phyloP scores from a whole-genome alignment of 2,888 invertebrate genomes.

The Eudemis profundana region DNA sequence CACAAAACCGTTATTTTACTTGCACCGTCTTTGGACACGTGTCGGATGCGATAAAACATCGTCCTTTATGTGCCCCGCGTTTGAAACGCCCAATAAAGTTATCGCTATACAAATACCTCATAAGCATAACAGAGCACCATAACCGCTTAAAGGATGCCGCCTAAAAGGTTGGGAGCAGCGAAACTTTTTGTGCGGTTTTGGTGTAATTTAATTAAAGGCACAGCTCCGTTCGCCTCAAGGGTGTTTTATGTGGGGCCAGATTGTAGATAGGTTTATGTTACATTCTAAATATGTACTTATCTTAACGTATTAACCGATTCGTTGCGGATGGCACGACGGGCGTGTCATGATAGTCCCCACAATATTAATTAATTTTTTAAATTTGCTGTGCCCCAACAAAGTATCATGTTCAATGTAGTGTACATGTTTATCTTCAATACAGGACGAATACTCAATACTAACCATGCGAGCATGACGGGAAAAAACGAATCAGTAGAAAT shows the following conservation, averaged over 20 bases:
- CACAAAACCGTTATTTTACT: too few species aligned
- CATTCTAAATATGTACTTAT: too few species aligned
- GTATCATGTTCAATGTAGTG: too few species aligned
- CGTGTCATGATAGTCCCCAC: too few species aligned
- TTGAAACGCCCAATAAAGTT: background rate
- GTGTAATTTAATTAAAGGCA: slow-evolving; percentile 41
- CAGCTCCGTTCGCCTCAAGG: slow-evolving; percentile 8
- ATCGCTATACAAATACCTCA: slow-evolving; percentile 6
- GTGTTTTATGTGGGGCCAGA: slow-evolving; percentile 1
- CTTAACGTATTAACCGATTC: too few species aligned
- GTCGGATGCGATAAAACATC: too few species aligned
- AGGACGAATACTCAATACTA: too few species aligned
- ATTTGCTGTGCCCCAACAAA: too few species aligned
- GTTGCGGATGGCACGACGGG: too few species aligned
- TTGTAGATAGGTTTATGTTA: background rate
- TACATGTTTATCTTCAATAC: too few species aligned
- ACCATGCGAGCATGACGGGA: background rate
- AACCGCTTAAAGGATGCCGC: slow-evolving; percentile 10
- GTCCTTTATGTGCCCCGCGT: background rate
- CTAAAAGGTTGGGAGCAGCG: slow-evolving; percentile 16
- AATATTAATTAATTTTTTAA: too few species aligned
- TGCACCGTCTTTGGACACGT: too few species aligned
- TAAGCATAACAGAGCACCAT: slow-evolving; percentile 23
- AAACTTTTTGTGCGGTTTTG: slow-evolving; percentile 39
- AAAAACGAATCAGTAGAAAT: background rate